Base-by-base conservation (phyloP, 2,888 invertebrate species). In the Choristoneura rosaceana region DNA sequence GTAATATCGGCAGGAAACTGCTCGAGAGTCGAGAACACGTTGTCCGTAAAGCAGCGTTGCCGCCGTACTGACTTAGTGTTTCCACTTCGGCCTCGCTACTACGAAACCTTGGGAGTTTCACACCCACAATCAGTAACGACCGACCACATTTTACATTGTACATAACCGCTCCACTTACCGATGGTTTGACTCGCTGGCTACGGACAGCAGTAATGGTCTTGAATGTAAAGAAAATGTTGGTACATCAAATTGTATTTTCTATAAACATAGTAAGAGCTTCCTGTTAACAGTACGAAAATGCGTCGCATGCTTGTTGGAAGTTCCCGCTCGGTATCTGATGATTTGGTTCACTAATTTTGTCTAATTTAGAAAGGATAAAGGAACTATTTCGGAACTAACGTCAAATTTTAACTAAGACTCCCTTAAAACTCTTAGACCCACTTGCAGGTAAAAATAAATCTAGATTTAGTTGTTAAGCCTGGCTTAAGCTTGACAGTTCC, bases 301-400 rank as follows among this genome's bases (percentile, higher is more conserved):
- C 79, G 81, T 80, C 80, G 73, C 74, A 74, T 59, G 70, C 50
- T 73, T 74, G 76, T 77, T 78, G 81, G 85, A 85, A 85, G 83
- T 84, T 81, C 78, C 76, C 71, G 77, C 76, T 78, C 78, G 77
- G 73, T 67, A 65, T 70, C 79, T 80, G 84, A 84, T 84, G 85
- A 86, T 90, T 88, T 87, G 85, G 82, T 85, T 86, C 81, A 82
- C 86, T 87, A 89, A 88, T 89, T 85, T 78, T 71, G 80, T 82
- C 80, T 84, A 84, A 87, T 84, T 82, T 81, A 78, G 77, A 84
- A 85, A 85, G 79, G 81, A 77, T 78, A 71, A 81, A 64, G 50
- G 59, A 33, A 25, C 43, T 59, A 43, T 62, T 63, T 47, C 34
- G 34, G 17, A 68, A 55, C 58, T 14, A 45, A 34, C n/a, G 33